Base-by-base conservation (phyloP, 2,113 vertebrate species). In the Dolichotis patagonum region DNA sequence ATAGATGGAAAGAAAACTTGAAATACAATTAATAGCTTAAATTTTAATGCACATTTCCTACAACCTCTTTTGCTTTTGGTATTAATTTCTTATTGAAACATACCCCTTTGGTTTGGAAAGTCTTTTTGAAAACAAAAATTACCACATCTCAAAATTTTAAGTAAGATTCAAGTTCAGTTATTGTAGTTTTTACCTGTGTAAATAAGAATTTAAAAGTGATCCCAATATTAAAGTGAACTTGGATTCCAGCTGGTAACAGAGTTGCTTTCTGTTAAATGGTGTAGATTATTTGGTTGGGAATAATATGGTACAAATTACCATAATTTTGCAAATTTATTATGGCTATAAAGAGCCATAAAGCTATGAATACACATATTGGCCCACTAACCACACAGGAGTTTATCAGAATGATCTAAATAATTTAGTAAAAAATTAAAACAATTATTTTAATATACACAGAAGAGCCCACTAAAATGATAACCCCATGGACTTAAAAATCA, bases 291-390 rank as follows among this genome's bases (percentile, higher is more conserved):
- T 81, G 19, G 28, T 65, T 91, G 58, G 87, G 2, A 20, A 56
- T 58, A 81, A 75, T 46, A 20, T 58, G 10, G 28, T 43, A 28
- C 92, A 22, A 75, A 32, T 81, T 62, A 1, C 0, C 63, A 35
- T 84, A 95, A 85, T 84, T 83, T 46, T 94, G 9, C 2, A 88
- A 63, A 90, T 88, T 88, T 91, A 73, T 38, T 62, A 24, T 19
- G 67, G 22, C 13, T 85, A 63, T 62, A 35, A 83, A 92, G 85
- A 85, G 22, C 6, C 13, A 81, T 56, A 14, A 8, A 83, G 7
- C 20, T 87, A 49, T 88, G 54, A 75, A 58, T 6, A 6, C 3
- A 49, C 19, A 58, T 35, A 22, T 95, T 95, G 84, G 20, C 17
- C 5, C 35, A 92, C 14, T 75, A 41, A 91, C 1, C 28, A 82